These are phyloP conservation scores for Bungarus multicinctus DNA, from an alignment of 2,113 vertebrate genomes.

Conservation along the genomic window DNA sequence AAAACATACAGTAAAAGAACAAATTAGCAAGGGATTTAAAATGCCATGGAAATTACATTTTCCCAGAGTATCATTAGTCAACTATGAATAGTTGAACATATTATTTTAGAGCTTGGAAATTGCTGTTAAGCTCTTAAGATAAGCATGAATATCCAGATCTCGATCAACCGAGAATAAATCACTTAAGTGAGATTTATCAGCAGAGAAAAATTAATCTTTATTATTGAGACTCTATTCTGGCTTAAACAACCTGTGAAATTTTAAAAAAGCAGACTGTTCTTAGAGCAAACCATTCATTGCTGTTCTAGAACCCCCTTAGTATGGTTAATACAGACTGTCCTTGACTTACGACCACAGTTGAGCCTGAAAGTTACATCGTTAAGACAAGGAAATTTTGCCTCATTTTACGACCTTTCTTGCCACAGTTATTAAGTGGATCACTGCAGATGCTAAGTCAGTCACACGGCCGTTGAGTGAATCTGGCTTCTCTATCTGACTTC, in stretches of 20 bases:
- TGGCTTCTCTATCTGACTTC: not conserved
- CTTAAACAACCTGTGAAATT: not conserved
- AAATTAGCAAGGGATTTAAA: not conserved
- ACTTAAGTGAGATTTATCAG: not conserved
- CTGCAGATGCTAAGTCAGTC: not conserved
- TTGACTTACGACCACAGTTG: not conserved
- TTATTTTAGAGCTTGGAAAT: not conserved
- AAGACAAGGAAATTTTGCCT: not conserved
- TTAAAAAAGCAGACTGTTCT: not conserved
- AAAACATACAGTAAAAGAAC: not conserved
- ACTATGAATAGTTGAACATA: not conserved
- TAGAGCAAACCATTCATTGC: not conserved
- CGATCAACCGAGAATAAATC: not conserved
- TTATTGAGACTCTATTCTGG: not conserved
- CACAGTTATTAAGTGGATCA: no score
- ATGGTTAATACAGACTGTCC: not conserved
- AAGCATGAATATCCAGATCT: not conserved
- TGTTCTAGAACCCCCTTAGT: not conserved
- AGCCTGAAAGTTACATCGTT: rapidly evolving
- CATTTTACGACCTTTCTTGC: not conserved
- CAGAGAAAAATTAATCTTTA: not conserved
- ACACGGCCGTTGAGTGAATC: not conserved
- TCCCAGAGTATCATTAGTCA: not conserved
- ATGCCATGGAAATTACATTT: not conserved
- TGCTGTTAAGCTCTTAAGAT: not conserved